A percentile compares a stretch with the other conserved stretches of the same genome.
Evolutionary conservation across 2,888 invertebrate genomes (phyloP).

Genomic region (Alviniconcha strummeri): DNA sequence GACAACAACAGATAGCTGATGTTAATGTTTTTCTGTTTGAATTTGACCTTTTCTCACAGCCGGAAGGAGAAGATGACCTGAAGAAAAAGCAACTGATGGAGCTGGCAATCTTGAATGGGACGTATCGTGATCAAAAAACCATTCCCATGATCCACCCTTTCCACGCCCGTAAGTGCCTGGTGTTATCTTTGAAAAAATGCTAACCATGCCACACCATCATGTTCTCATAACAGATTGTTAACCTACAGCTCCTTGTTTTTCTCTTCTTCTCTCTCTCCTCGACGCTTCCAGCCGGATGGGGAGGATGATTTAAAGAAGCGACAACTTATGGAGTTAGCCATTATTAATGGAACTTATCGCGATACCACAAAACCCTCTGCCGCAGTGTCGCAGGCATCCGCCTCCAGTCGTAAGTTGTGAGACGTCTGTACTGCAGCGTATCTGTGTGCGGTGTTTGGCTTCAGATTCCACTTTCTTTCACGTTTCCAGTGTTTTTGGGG

Average conservation of each 20-base stretch:
- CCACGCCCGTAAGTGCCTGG: constrained; percentile 58
- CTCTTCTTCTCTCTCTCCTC: constrained; percentile 1
- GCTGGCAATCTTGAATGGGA: constrained; percentile 99
- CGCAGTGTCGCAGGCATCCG: constrained; percentile 52
- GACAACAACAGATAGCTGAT: not conserved
- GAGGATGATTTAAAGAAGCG: constrained; percentile 99
- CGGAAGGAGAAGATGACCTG: constrained; percentile 99
- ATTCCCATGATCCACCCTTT: constrained; percentile 51
- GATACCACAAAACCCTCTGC: constrained; percentile 66
- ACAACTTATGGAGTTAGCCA: constrained; percentile 99
- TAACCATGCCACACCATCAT: constrained; percentile 24
- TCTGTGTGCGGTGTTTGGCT: constrained; percentile 38
- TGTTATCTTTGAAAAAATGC: not conserved
- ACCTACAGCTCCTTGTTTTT: not conserved
- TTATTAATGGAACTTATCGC: constrained; percentile 98
- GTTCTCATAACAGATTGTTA: constrained; percentile 1
- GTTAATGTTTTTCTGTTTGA: constrained; percentile 5
- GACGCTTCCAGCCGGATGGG: constrained; percentile 89
- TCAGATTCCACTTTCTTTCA: constrained; percentile 22
- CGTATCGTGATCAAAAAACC: constrained; percentile 86
- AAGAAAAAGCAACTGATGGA: constrained; percentile 99
- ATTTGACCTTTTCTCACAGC: constrained; percentile 79
- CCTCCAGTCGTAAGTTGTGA: constrained; percentile 65
- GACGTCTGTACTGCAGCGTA: constrained; percentile 23
- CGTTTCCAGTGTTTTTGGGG: constrained; percentile 30